Base-by-base conservation (phyloP, 2,888 invertebrate genomes). In the Neocrepidodera transversa region DNA sequence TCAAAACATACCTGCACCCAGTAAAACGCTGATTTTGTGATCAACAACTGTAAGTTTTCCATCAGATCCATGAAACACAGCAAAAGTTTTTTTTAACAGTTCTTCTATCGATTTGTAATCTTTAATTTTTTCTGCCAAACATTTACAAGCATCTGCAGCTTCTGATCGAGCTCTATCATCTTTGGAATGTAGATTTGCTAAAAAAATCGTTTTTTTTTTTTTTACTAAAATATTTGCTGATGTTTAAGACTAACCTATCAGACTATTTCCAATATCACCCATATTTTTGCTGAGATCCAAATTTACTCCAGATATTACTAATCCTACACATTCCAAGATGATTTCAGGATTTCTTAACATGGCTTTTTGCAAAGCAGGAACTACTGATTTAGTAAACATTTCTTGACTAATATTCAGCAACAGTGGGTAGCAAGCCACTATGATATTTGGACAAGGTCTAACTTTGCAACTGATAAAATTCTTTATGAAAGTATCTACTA, bases 331-430 rank as follows among this genome's bases (percentile, higher is more conserved):
- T 76, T 91, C 87, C 14, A 96, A 83, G 63, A 93, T 90, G 51
- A 94, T 87, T 83, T 98, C 98, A 0, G 98, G 97, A 80, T 93
- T 96, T 49, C 98, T 82, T 20, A 98, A 82, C 87, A 97, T 90
- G 14, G 94, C 89, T 77, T 95, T 95, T 77, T 95, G 93, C 53
- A 96, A 81, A 1, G 93, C 89, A 0, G 97, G 95, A 61, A 95
- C 81, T 38, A 97, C 78, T 4, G 81, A 81, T 42, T 83, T 85
- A 71, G 89, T 87, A 70, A 96, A 93, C 50, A 92, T 91, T 0
- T 84, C 83, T 60, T 85, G 82, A 13, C 81, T 82, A 10, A 91
- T 77, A 55, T 85, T 81, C 11, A 82, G 84, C 17, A 95, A 80
- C 50, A 93, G 80, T 11, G 87, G 85, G 23, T 83, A 82, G 71